A percentile compares a stretch with the other conserved stretches of the same genome.
These are phyloP conservation scores for Aurelia sp. DNA, from an alignment of 30 jellyfish, hydroid and myxozoan species.

Conservation along the genomic window DNA sequence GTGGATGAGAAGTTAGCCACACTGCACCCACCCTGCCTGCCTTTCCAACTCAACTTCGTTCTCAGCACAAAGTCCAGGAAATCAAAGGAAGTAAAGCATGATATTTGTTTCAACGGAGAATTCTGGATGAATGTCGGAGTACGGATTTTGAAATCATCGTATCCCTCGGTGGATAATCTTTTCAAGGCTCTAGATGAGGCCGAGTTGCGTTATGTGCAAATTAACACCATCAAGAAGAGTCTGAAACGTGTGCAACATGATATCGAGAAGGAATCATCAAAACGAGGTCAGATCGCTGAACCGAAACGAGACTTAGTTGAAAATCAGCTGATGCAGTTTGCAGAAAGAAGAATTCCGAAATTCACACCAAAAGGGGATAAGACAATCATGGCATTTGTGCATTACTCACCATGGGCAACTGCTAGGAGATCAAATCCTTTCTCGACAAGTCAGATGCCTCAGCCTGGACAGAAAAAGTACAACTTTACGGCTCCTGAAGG, in stretches of 20 bases:
- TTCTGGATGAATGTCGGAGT: constrained; percentile 31
- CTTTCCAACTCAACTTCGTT: constrained; percentile 29
- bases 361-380: constrained; percentile 17
- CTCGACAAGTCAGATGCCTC: too few relatives aligned
- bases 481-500: too few relatives aligned
- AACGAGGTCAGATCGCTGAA: not conserved
- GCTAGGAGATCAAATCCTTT: constrained; percentile 12
- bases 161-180: constrained; percentile 15
- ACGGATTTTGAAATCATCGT: not conserved
- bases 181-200: constrained; percentile 39
- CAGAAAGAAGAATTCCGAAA: constrained; percentile 36
- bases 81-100: not conserved
- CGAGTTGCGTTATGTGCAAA: constrained; percentile 12
- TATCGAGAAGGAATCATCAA: not conserved
- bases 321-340: not conserved
- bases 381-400: constrained; percentile 25
- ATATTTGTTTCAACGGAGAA: constrained; percentile 46
- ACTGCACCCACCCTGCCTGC: constrained; percentile 36
- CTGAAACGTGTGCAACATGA: not conserved
- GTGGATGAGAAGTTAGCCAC: constrained; percentile 12
- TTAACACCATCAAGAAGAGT: constrained; percentile 2
- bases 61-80: not conserved
- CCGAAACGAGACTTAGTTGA: constrained; percentile 8
- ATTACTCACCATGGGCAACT: constrained; percentile 57
- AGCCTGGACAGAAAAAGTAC: too few relatives aligned